These are phyloP conservation scores for Graphium colonna DNA, from an alignment of 2,888 invertebrate genomes.

Conservation along the genomic window DNA sequence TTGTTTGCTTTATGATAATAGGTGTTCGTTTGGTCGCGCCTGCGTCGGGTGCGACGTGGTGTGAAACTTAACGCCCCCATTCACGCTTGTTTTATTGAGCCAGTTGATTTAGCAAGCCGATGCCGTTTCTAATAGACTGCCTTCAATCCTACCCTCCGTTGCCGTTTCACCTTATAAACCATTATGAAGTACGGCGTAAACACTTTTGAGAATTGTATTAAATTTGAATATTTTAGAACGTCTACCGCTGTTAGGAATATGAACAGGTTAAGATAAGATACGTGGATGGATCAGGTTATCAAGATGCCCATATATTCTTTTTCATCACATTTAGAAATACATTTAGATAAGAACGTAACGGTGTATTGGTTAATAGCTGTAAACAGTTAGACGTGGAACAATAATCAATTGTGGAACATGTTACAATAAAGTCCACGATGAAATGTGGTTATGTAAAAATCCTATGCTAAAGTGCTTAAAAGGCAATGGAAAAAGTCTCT, in stretches of 20 bases:
- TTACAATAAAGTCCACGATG: too few relatives aligned
- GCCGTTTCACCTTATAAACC: constrained; percentile 37
- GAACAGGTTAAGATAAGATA: not conserved
- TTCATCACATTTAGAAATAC: not conserved
- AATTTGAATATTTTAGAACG: constrained; percentile 2
- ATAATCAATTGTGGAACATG: not conserved
- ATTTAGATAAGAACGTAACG: not conserved
- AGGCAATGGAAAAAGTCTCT: constrained; percentile 53
- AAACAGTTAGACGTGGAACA: not conserved
- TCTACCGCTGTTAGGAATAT: not conserved
- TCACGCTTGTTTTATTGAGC: constrained; percentile 70
- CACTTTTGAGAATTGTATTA: constrained; percentile 1
- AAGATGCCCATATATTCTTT: not conserved
- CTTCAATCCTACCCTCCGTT: constrained; percentile 52
- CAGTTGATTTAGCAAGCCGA: constrained; percentile 71
- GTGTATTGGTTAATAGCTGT: not conserved
- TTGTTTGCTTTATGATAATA: constrained; percentile 79
- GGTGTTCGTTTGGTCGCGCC: constrained; percentile 70
- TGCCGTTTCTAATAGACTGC: constrained; percentile 64
- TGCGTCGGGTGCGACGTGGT: constrained; percentile 64
- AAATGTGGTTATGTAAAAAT: too few relatives aligned
- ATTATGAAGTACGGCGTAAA: constrained; percentile 35
- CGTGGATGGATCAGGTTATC: not conserved
- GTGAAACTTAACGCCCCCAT: constrained; percentile 78
- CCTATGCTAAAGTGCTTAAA: constrained; percentile 18